Conservation (phyloP, 2,113 vertebrate species). For the Catharus bicknelli region DNA sequence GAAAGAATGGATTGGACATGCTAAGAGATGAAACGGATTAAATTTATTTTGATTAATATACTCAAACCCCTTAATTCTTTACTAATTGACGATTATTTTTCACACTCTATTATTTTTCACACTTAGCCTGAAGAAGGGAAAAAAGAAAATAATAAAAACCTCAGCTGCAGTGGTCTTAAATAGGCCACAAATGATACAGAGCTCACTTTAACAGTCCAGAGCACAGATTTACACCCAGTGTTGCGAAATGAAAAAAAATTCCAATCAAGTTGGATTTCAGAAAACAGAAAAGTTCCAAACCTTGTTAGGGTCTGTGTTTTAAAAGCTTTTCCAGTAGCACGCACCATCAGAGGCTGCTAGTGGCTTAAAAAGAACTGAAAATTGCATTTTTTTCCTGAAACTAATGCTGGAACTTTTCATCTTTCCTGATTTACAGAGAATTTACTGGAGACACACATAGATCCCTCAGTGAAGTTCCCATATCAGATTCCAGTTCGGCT, state of each 20-base stretch:
- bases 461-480: neutral
- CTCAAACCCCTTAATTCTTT: neutral
- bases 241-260: neutral
- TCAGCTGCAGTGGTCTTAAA: neutral
- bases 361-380: neutral
- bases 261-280: neutral
- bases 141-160: neutral
- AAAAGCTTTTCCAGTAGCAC: neutral
- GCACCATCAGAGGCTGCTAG: neutral
- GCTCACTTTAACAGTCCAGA: neutral
- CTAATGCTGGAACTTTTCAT: neutral
- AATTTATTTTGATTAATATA: neutral
- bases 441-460: neutral
- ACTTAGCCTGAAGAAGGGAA: neutral
- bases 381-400: neutral
- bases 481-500: neutral
- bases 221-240: neutral
- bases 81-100: neutral
- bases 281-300: neutral
- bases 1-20: neutral
- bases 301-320: neutral
- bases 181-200: neutral
- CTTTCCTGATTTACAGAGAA: neutral
- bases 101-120: neutral
- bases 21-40: neutral